phyloP scores from a whole-genome alignment of 2,888 invertebrate species.

The Drosophila anomalata region DNA sequence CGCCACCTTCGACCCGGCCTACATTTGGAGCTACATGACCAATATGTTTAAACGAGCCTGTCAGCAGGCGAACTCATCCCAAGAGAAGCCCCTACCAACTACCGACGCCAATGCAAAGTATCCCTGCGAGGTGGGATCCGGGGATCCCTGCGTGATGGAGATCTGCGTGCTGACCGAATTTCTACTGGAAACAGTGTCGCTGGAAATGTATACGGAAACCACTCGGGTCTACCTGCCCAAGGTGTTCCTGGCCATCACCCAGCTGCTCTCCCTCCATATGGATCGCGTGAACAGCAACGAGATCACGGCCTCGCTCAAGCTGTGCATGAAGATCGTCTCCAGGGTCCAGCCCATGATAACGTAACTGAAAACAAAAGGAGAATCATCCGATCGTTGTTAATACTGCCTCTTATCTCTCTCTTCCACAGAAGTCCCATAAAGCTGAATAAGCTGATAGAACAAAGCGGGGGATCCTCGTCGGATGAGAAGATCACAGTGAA shows the following conservation, averaged over 20 bases:
- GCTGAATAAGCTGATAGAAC: constrained; percentile 65
- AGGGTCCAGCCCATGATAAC: constrained; percentile 89
- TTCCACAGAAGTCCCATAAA: constrained; percentile 81
- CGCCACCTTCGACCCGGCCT: constrained; percentile 92
- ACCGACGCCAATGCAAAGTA: constrained; percentile 67
- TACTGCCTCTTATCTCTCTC: constrained; percentile 1
- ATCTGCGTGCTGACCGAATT: constrained; percentile 90
- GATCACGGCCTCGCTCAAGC: constrained; percentile 87
- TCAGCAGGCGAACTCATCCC: constrained; percentile 67
- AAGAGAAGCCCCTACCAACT: constrained; percentile 11
- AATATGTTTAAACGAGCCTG: constrained; percentile 87
- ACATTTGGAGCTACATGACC: constrained; percentile 93
- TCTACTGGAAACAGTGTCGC: constrained; percentile 89
- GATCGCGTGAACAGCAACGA: constrained; percentile 84
- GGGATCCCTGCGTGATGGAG: constrained; percentile 87
- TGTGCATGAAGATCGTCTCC: constrained; percentile 90
- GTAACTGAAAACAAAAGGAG: constrained; percentile 59
- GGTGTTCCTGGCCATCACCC: constrained; percentile 88
- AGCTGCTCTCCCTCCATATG: constrained; percentile 86
- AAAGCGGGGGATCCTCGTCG: constrained; percentile 31
- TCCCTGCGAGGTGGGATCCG: constrained; percentile 86
- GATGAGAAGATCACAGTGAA: constrained; percentile 49
- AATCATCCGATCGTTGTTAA: constrained; percentile 5
- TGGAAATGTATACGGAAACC: constrained; percentile 91
- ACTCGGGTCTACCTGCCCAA: constrained; percentile 91